phyloP scores from a whole-genome alignment of 2,797 vertebrate species.

The Fistularia commersonii region DNA sequence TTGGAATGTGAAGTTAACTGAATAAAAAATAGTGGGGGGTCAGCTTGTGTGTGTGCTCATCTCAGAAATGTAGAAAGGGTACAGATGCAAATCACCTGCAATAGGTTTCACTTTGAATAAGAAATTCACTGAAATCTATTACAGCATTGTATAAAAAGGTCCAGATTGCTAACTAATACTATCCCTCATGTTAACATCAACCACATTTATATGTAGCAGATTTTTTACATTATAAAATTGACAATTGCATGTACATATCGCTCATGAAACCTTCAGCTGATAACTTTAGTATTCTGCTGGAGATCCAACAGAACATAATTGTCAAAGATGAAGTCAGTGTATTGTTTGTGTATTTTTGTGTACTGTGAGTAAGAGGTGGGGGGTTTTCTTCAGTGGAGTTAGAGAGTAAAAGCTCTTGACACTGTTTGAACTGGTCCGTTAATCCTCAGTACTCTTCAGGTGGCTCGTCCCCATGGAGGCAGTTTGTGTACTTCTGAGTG shows the following conservation, averaged over 20 bases:
- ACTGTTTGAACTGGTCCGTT: slow-evolving; percentile 66
- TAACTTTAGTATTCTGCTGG: too few species aligned
- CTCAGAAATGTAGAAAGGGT: too few species aligned
- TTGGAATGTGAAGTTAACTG: slow-evolving; percentile 69
- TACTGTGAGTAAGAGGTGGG: not conserved
- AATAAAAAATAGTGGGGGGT: not conserved
- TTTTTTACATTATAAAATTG: too few species aligned
- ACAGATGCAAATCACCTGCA: not conserved
- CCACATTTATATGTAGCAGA: too few species aligned
- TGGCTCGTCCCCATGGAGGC: slow-evolving; percentile 66
- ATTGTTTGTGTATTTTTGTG: slow-evolving; percentile 4
- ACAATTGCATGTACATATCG: too few species aligned
- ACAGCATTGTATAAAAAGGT: too few species aligned
- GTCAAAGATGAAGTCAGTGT: not conserved
- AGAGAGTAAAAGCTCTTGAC: slow-evolving; percentile 43
- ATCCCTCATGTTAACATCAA: too few species aligned
- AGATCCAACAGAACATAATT: not conserved
- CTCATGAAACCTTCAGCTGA: too few species aligned
- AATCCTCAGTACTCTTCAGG: slow-evolving; percentile 72
- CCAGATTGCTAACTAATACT: too few species aligned
- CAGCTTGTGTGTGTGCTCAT: not conserved
- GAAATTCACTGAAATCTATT: too few species aligned
- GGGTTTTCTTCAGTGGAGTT: slow-evolving; percentile 24
- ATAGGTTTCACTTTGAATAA: not conserved
- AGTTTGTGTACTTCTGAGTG: slow-evolving; percentile 28